Base-by-base conservation (phyloP, 1,140 invertebrate genomes). In the Telenomus remus region DNA sequence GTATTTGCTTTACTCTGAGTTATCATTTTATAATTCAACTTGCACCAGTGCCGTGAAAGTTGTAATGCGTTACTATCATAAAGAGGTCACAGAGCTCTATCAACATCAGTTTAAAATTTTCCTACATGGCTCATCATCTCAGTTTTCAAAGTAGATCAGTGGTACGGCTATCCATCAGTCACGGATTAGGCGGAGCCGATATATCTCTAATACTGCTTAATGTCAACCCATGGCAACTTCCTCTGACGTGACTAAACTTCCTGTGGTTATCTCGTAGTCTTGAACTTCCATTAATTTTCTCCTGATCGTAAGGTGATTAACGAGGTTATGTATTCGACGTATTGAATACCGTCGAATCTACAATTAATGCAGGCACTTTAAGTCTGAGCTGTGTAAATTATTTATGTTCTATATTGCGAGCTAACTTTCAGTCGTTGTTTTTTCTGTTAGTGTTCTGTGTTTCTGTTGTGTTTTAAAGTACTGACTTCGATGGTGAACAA, bases 241-340 rank as follows among this genome's bases (percentile, higher is more conserved):
- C 61, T 47, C 60, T 81, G 80, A 82, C 82, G 81, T 80, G 71
- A 80, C 80, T 81, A 75, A 81, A 81, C 79, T 80, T 83, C 70
- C 64, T 78, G 73, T 57, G 73, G 75, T 78, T 80, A 71, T 80
- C 78, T 74, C 74, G 54, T 59, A 65, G 69, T 49, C 65, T 70
- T 69, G 66, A 74, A 66, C 61, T 19, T 71, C 69, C 70, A 78
- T 78, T 73, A 78, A 73, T 78, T 78, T 78, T 65, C 59, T 73
- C 59, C 49, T 54, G 69, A 69, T 78, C 70, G 68, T 69, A 60
- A 60, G 49, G 65, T 78, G 76, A 73, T 65, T 78, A 78, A 78
- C 64, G 70, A 73, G 59, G 76, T 69, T 78, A 73, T 69, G 65
- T 55, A 78, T 59, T 77, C 48, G 54, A 69, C 64, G 48, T 63